Evolutionary conservation across 2,888 invertebrate species (phyloP).

Genomic region (Limnephilus auricula): DNA sequence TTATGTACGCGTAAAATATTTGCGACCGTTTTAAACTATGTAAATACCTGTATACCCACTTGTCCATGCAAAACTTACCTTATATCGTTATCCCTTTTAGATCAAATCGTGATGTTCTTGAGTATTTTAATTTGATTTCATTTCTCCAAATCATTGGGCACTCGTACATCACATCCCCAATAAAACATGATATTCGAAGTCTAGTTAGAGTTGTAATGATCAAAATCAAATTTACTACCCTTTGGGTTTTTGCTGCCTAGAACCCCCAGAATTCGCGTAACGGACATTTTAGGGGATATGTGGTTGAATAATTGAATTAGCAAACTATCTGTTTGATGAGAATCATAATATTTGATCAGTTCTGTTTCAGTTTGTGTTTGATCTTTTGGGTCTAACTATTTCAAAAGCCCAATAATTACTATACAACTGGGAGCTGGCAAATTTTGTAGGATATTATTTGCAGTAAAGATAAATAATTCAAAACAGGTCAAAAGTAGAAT

Average conservation of each 20-base stretch:
- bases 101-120: not conserved
- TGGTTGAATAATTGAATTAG: constrained; percentile 28
- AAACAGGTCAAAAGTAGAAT: not conserved
- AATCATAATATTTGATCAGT: constrained; percentile 12
- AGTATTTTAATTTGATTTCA: not conserved
- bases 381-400: constrained; percentile 12
- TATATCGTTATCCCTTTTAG: not conserved
- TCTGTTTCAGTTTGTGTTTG: constrained; percentile 16
- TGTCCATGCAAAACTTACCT: not conserved
- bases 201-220: not conserved
- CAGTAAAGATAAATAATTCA: not conserved
- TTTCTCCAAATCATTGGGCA: not conserved
- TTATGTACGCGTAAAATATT: not conserved
- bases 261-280: not conserved
- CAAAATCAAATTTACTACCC: constrained; percentile 18
- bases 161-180: not conserved
- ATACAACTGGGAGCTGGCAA: not conserved
- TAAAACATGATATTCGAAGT: not conserved
- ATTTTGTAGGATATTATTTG: not conserved
- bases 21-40: not conserved
- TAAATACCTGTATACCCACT: not conserved
- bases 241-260: not conserved
- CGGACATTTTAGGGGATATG: constrained; percentile 2
- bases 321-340: constrained; percentile 27
- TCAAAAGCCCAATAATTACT: not conserved